A percentile compares a stretch with the other conserved stretches of the same genome.
phyloP scores from a whole-genome alignment of 1,140 invertebrate species.

The Odontomachus brunneus region DNA sequence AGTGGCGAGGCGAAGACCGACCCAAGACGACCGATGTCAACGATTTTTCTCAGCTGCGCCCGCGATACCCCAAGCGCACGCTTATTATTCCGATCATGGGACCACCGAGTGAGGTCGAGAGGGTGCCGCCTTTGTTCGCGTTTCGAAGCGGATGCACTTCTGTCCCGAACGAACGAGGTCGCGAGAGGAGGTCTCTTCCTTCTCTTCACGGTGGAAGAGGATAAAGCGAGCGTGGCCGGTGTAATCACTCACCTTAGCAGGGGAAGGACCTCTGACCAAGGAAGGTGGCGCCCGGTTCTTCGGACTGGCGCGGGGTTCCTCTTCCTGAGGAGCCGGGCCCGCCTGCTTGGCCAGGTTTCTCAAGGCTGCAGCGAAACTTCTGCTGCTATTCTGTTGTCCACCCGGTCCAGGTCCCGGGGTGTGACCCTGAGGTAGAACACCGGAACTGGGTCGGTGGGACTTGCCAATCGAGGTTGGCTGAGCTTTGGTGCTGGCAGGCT shows the following conservation, averaged over 20 bases:
- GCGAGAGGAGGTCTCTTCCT: background rate
- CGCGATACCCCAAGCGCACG: constrained; percentile 10
- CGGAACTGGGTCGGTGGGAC: constrained; percentile 82
- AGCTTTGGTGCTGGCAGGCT: constrained; percentile 81
- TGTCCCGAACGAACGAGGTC: constrained; percentile 7
- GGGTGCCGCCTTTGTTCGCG: constrained; percentile 22
- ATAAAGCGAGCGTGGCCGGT: background rate
- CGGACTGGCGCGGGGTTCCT: constrained; percentile 82
- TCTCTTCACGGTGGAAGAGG: background rate
- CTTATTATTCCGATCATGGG: constrained; percentile 58
- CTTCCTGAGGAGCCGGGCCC: constrained; percentile 85
- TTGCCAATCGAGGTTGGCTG: constrained; percentile 82
- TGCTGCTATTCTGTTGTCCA: constrained; percentile 83
- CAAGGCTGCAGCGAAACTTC: constrained; percentile 91
- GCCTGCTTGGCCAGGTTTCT: constrained; percentile 93
- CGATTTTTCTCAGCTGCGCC: constrained; percentile 54
- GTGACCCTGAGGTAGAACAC: constrained; percentile 84
- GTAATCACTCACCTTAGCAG: constrained; percentile 81
- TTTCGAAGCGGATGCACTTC: constrained; percentile 26
- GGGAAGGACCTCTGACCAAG: constrained; percentile 83
- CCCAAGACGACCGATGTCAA: constrained; percentile 33
- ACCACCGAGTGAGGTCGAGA: constrained; percentile 37
- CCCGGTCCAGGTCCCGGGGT: constrained; percentile 85
- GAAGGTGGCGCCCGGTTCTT: constrained; percentile 83
- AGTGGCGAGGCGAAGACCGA: constrained; percentile 19